Evolutionary conservation across 2,797 vertebrate species (phyloP).

Genomic region (Molossus alvarezi): DNA sequence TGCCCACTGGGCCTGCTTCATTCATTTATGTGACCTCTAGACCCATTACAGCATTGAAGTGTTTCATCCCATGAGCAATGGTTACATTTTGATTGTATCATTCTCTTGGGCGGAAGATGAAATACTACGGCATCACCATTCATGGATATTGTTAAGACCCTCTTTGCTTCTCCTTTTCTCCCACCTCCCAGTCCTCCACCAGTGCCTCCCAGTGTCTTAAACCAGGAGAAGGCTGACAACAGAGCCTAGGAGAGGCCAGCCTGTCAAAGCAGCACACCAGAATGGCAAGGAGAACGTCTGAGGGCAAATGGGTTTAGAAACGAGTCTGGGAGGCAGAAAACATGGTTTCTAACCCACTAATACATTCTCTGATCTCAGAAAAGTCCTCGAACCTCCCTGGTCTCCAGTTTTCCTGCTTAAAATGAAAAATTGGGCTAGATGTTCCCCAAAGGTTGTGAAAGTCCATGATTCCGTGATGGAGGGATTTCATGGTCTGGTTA

Average conservation of each 20-base stretch:
- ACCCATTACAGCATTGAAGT: not conserved
- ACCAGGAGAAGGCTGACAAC: not conserved
- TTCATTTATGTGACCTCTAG: not conserved
- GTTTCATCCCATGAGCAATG: not conserved
- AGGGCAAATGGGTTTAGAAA: fast-evolving
- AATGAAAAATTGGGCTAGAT: not conserved
- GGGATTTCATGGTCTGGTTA: not conserved
- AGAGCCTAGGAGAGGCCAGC: not conserved
- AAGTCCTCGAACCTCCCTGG: not conserved
- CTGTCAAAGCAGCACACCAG: not conserved
- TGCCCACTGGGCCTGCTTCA: not conserved
- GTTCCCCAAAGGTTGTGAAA: not conserved
- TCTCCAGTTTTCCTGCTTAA: not conserved
- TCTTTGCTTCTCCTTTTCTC: not conserved
- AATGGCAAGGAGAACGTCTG: not conserved
- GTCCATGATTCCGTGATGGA: not conserved
- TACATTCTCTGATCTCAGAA: not conserved
- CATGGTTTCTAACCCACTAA: not conserved
- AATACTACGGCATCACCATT: not conserved
- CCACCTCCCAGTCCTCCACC: not conserved
- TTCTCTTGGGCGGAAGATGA: not conserved
- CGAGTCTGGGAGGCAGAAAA: not conserved
- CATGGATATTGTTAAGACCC: not conserved
- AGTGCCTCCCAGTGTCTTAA: not conserved
- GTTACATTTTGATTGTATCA: not conserved